Base-by-base conservation (phyloP, 2,888 invertebrate species). In the Amiota minor region DNA sequence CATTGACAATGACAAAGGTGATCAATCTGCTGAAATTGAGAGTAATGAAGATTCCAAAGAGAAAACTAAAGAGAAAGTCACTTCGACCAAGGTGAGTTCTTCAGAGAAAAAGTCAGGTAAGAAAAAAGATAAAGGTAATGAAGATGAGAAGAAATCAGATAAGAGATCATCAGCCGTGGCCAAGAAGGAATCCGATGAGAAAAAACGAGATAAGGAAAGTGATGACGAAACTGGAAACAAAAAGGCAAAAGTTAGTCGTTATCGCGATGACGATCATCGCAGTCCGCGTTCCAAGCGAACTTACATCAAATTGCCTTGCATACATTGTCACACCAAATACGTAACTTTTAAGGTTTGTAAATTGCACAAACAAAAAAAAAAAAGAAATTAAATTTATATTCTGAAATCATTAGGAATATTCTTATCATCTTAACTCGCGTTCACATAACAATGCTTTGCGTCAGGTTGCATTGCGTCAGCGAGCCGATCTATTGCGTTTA, bases 301-400 rank as follows among this genome's bases (percentile, higher is more conserved):
- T 8, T 95, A 93, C 86, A 94, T 95, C 74, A 94, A 94, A 79
- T 90, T 96, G 61, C 91, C 92, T 49, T 96, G 96, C 85, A 94
- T 95, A 1, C 96, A 96, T 87, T 96, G 96, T 88, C 92, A 92
- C 79, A 92, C 93, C 82, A 93, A 93, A 85, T 94, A 93, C 80
- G 91, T 93, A 10, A 95, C 95, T 10, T 96, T 95, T 85, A 93
- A 93, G 86, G 93, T 93, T 14, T 14, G 67, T 50, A 47, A 35
- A 35, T 35, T 3, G 3, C 23, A 23, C n/a, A 53, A 12, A 53
- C 53, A 12, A 53, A 4, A 55, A 69, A 16, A 23, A 3, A 53
- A 73, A 16, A n/a, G 3, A 9, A 11, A n/a, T 8, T 4, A 9
- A 12, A 6, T 6, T 9, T 12, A 18, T 2, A 12, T n/a, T 53